Percentiles rank a stretch among this genome's conserved stretches.
These are phyloP conservation scores for Cuniculus paca DNA, from an alignment of 2,797 vertebrate species.

Conservation along the genomic window DNA sequence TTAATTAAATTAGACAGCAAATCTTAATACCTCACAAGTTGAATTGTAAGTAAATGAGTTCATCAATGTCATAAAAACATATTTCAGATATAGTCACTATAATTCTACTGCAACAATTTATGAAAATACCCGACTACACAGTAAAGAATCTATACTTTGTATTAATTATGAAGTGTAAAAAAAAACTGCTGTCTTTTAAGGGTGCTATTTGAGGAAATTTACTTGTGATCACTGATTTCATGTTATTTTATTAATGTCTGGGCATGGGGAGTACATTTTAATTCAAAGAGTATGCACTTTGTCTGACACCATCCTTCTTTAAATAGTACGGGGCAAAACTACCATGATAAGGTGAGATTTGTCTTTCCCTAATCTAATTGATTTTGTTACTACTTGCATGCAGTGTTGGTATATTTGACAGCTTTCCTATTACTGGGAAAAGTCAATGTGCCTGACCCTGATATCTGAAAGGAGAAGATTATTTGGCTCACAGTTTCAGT, in stretches of 20 bases:
- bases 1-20: neutral
- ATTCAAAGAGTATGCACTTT: neutral
- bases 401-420: neutral
- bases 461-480: neutral
- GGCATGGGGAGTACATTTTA: neutral
- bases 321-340: neutral
- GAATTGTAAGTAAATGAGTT: neutral
- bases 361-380: neutral
- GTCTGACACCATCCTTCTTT: neutral
- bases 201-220: neutral
- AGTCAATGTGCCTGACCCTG: neutral
- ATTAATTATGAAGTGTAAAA: neutral
- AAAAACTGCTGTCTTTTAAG: neutral
- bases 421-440: neutral
- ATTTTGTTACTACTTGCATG: fast-evolving
- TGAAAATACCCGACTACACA: neutral
- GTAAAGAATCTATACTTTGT: neutral
- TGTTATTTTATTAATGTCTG: neutral
- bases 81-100: neutral
- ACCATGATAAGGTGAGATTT: neutral
- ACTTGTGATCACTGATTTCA: neutral
- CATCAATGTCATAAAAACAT: neutral
- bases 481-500: neutral
- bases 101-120: neutral
- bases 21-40: neutral